These are phyloP conservation scores for Teleogryllus occipitalis DNA, from an alignment of 1,140 invertebrate genomes.

Conservation along the genomic window DNA sequence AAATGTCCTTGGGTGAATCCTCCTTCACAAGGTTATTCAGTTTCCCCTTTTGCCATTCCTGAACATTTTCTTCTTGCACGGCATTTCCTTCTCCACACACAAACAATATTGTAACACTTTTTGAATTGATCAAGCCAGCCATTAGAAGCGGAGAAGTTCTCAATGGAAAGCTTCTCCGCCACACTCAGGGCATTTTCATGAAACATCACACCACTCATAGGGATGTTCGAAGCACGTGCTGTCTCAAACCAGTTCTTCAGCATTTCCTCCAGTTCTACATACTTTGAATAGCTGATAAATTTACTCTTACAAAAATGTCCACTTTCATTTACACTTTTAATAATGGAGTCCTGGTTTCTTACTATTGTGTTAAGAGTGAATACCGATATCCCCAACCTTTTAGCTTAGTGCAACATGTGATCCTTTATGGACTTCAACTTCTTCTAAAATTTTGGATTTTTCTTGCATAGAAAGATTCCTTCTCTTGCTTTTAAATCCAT, in stretches of 20 bases:
- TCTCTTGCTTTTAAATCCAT: too few relatives aligned
- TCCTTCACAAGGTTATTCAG: not conserved
- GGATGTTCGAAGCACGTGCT: not conserved
- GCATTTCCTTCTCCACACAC: constrained; percentile 7
- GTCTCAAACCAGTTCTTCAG: not conserved
- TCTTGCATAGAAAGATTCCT: too few relatives aligned
- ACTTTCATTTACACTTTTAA: not conserved
- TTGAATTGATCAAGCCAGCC: not conserved
- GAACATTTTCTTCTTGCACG: not conserved
- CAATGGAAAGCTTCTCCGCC: not conserved
- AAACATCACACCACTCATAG: not conserved
- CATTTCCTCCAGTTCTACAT: not conserved
- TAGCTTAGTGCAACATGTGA: not conserved
- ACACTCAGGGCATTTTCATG: not conserved
- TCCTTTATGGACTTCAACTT: too few relatives aligned
- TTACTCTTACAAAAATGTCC: not conserved
- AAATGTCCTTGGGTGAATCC: constrained; percentile 34
- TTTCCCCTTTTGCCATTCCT: not conserved
- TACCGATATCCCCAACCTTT: not conserved
- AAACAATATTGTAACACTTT: not conserved
- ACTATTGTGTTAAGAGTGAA: not conserved
- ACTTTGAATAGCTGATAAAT: not conserved
- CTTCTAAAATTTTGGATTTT: too few relatives aligned
- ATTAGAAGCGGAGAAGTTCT: not conserved
- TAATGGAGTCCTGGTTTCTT: not conserved